Base-by-base conservation (phyloP, 1,140 invertebrate species). In the Drosophila lini region DNA sequence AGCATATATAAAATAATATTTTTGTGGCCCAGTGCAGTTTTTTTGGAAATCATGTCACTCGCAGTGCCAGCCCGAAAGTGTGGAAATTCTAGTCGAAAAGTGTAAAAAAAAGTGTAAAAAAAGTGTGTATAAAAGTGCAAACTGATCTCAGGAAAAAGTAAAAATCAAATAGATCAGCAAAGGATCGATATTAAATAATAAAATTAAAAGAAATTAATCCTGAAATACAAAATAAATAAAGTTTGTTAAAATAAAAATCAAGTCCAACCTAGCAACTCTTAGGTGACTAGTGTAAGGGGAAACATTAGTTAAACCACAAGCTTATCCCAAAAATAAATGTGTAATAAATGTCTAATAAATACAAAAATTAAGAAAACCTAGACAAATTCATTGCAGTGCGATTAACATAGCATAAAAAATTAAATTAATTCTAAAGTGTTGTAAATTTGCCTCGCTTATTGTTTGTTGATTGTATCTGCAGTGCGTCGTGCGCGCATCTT, bases 21-120 rank as follows among this genome's bases (percentile, higher is more conserved):
- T 47, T 42, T 65, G 61, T 52, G 61, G 77, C 81, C 67, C 71
- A 81, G 57, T 80, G 81, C 81, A 88, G 63, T 78, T 80, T 75
- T 84, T 88, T 71, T 88, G 83, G 83, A 88, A 83, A 88, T 89
- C 76, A 83, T 88, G 83, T 88, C 83, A 82, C 83, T 73, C 80
- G 83, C 83, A 74, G 53, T 65, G 80, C 63, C 76, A 62, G 40
- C 45, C 38, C 31, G 58, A 58, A 31, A 61, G 59, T 74, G 80
- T 69, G 52, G 80, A 88, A 77, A 80, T 67, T 73, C 67, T 70
- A 67, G 82, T 57, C 69, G 48, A 44, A 13, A 76, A 22, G 36
- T 19, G 48, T 53, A 32, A 53, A 36, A 55, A 38, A 28, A 52
- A 60, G 41, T 60, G 48, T 34, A 2, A 22, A 22, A 2, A 22